A percentile compares a stretch with the other conserved stretches of the same genome.
phyloP scores from a whole-genome alignment of 2,888 invertebrate species.

The Halictus ligatus region DNA sequence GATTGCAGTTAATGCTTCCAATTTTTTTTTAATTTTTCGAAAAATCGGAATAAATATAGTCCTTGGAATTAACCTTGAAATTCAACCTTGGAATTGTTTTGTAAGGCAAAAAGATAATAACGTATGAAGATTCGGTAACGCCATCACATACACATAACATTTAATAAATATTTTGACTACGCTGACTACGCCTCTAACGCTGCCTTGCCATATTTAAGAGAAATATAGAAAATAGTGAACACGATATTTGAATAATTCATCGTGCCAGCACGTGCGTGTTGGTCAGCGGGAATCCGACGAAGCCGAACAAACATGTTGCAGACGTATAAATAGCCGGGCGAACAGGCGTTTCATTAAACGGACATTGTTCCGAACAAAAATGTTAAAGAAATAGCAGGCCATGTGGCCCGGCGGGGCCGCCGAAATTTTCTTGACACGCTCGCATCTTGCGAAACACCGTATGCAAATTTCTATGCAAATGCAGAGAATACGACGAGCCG shows the following conservation, averaged over 20 bases:
- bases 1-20: too few species aligned
- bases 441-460: slow-evolving; percentile 26
- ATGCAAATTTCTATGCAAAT: slow-evolving; percentile 45
- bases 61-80: too few species aligned
- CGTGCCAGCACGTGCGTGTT: not conserved
- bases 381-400: slow-evolving; percentile 19
- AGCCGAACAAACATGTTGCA: not conserved
- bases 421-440: slow-evolving; percentile 38
- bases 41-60: too few species aligned
- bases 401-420: not conserved
- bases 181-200: too few species aligned
- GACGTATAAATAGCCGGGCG: not conserved
- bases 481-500: slow-evolving; percentile 16
- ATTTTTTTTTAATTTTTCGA: too few species aligned
- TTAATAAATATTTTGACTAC: too few species aligned
- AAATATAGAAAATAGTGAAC: not conserved
- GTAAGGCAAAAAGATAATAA: too few species aligned
- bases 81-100: too few species aligned
- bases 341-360: not conserved
- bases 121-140: too few species aligned
- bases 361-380: not conserved
- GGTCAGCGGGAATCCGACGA: not conserved
- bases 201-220: too few species aligned
- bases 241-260: not conserved
- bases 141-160: too few species aligned